Base-by-base conservation (phyloP, 2,888 invertebrate genomes). In the Blera fallax region DNA sequence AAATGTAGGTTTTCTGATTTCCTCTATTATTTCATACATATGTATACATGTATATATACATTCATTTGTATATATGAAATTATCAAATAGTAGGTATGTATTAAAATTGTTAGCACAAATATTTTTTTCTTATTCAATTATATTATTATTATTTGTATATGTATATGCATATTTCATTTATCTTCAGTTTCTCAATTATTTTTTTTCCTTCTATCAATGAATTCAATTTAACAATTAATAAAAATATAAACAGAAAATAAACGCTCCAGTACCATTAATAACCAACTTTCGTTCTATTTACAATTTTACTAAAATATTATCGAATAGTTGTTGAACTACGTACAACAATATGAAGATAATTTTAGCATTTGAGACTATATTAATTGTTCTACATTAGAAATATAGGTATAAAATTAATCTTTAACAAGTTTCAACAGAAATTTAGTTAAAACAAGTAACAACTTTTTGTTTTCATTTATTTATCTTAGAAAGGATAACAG, bases 261-360 rank as follows among this genome's bases (percentile, higher is more conserved):
- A 70, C 67, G 40, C 65, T 83, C 58, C 67, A 69, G 73, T 74
- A 74, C 67, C 74, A 52, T 78, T 74, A 54, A 62, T 73, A 73
- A 64, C 40, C 64, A 74, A 74, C 74, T 27, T 67, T 60, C 18
- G 54, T 56, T 50, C 56, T 84, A 84, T 79, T 64, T 77, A 67
- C 67, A 84, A 79, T 29, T 62, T 73, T 73, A 60, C 73, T 73
- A 70, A 62, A 64, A 62, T 69, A 79, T 67, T 54, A n/a, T 74
- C 62, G 18, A 69, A 74, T 48, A 83, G 74, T 69, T 65, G 64
- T 65, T 69, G 69, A 69, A 69, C 64, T 64, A 79, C 40, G 58
- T 52, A 80, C 80, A 84, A 74, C 64, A 80, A 65, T 76, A 52
- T 70, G 64, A 70, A 79, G 64, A 79, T 50, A 79, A 16, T 72